Base-by-base conservation (phyloP, 2,888 invertebrate genomes). In the Pherbina coryleti region DNA sequence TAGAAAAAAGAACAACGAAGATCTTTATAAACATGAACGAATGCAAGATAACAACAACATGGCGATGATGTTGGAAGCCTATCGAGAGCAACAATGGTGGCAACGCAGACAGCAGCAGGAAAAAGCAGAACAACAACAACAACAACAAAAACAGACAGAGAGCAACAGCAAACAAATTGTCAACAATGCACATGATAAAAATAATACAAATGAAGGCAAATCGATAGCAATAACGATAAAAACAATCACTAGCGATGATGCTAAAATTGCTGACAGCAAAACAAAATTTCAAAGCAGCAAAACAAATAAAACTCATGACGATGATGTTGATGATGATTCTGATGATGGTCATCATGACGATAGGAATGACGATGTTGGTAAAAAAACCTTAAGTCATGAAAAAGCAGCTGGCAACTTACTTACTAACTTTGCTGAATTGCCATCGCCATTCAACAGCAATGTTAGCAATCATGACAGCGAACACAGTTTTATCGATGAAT, bases 401-500 rank as follows among this genome's bases (percentile, higher is more conserved):
- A n/a, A n/a, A n/a, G n/a, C n/a, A n/a, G 44, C 44, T 44, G 14
- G 3, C 44, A 3, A 44, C n/a, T n/a, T n/a, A n/a, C n/a, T n/a
- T n/a, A 22, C 55, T 22, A 19, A 22, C 5, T 22, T 7, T 3
- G 19, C 17, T 5, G 55, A n/a, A 1, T n/a, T 8, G 44, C 44
- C 44, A 14, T 14, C 11, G 7, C 44, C 44, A 14, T 19, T 37
- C 8, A 22, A 49, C 67, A 67, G 67, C 37, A 28, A 25, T 22
- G 49, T 7, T 11, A 44, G 44, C 37, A 66, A 22, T 5, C n/a
- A 49, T 44, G 11, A n/a, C 22, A 19, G 19, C 31, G 28, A 28
- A 28, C 22, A 22, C 28, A 64, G 72, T 44, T 80, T 79, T 64
- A 81, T 81, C 34, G 72, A 78, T 14, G 80, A 80, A 57, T 80